Evolutionary conservation across 2,113 vertebrate genomes (phyloP), one percentile per base, ranked within the genome.

Genomic region (Vicugna pacos): DNA sequence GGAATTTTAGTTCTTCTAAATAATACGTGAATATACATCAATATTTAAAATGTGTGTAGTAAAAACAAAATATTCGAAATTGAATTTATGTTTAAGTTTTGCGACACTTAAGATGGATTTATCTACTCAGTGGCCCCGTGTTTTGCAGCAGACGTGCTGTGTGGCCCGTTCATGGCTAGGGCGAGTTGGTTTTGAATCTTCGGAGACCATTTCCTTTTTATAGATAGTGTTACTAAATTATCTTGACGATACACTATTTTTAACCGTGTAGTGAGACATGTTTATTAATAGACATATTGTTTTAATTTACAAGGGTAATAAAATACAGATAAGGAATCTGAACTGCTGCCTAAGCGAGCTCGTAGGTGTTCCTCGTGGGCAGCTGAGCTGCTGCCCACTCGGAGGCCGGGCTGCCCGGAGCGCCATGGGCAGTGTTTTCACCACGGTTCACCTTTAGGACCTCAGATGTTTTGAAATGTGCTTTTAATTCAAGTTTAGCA

Each of bases 391-490:
- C 30, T 35, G 32, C 46, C 17, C 32, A 4, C 42, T 69, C 50
- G 3, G 67, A 58, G 50, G 48, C 30, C 58, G 26, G 54, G 65
- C 15, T 52, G 24, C 60, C 67, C 2, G 5, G 58, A 54, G 97
- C 48, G 94, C 97, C 89, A 86, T 96, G 96, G 97, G 96, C 98
- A 97, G 97, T 81, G 96, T 58, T 90, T 85, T 5, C 15, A 54
- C 77, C 24, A 11, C 13, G 16, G 8, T 54, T 65, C 24, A 9
- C 17, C 20, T 58, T 89, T 13, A 93, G 50, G 64, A 6, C 70
- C 70, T 56, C 1, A 4, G 4, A 9, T 35, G 13, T 69, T 80
- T 65, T 13, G 79, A 90, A 80, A 88, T 81, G 24, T 70, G 93
- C 42, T 92, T 96, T 96, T 86, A 95, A 81, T 97, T 95, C 72